phyloP scores from a whole-genome alignment of 2,113 vertebrate genomes.

The Lasiurus borealis region DNA sequence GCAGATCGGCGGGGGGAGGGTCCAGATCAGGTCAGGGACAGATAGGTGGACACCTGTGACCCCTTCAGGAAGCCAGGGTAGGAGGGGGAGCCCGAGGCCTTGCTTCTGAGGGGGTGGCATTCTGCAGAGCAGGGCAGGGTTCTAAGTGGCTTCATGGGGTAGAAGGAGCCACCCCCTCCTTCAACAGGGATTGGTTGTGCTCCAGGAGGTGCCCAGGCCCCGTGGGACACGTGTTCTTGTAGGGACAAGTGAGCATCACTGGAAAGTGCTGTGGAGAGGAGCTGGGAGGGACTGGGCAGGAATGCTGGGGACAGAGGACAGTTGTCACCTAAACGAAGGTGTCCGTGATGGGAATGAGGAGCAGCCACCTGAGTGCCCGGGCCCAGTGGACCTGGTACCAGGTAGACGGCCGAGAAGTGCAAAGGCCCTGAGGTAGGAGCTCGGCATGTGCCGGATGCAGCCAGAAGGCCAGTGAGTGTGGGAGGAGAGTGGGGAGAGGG shows the following conservation, averaged over 20 bases:
- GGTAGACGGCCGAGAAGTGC: neutral
- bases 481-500: neutral
- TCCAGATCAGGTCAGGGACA: neutral
- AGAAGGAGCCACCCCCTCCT: neutral
- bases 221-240: accelerated
- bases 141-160: neutral
- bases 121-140: neutral
- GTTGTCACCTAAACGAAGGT: neutral
- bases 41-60: too few species aligned
- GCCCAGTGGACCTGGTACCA: neutral
- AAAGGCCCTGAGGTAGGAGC: neutral
- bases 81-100: neutral
- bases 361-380: too few species aligned
- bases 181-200: accelerated
- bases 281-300: too few species aligned
- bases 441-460: neutral
- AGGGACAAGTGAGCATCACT: too few species aligned
- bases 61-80: neutral
- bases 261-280: neutral
- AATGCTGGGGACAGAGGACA: neutral
- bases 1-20: neutral
- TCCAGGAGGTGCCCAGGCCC: neutral
- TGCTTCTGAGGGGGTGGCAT: neutral
- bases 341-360: neutral
- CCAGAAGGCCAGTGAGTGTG: neutral